These are phyloP conservation scores for Distichodus sexfasciatus DNA, from an alignment of 2,797 vertebrate genomes.

Conservation along the genomic window DNA sequence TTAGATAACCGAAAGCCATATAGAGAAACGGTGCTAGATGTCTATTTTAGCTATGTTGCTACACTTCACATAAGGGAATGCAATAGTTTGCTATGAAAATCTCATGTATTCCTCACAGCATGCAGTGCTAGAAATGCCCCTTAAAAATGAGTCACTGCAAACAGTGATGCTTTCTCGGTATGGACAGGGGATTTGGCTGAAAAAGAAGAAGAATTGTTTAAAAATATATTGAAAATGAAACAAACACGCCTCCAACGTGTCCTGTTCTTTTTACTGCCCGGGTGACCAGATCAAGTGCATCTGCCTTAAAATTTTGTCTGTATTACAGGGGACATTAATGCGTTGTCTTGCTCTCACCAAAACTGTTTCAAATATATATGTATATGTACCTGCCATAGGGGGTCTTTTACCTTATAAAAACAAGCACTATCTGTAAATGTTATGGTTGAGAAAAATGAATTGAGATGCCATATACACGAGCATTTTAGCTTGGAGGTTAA, in stretches of 20 bases:
- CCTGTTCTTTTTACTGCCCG: conserved; percentile 46
- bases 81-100: conserved; percentile 82
- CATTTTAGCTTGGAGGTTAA: conserved; percentile 64
- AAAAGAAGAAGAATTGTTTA: conserved; percentile 55
- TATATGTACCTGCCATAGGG: conserved; percentile 72
- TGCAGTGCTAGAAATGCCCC: conserved; percentile 77
- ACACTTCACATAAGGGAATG: conserved; percentile 79
- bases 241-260: conserved; percentile 24
- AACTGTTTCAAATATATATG: conserved; percentile 71
- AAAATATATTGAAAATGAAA: conserved; percentile 40
- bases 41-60: conserved; percentile 80
- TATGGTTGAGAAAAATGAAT: conserved; percentile 35
- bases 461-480: conserved; percentile 60
- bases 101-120: conserved; percentile 77
- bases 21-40: conserved; percentile 85
- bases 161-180: conserved; percentile 55
- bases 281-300: conserved; percentile 51
- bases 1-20: conserved; percentile 83
- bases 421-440: conserved; percentile 70
- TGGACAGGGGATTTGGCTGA: conserved; percentile 71
- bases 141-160: conserved; percentile 65
- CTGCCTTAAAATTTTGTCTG: conserved; percentile 57
- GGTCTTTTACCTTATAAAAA: conserved; percentile 56
- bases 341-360: conserved; percentile 78
- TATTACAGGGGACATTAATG: conserved; percentile 40